phyloP scores from a whole-genome alignment of 2,113 vertebrate species.

The Bothrops jararaca region DNA sequence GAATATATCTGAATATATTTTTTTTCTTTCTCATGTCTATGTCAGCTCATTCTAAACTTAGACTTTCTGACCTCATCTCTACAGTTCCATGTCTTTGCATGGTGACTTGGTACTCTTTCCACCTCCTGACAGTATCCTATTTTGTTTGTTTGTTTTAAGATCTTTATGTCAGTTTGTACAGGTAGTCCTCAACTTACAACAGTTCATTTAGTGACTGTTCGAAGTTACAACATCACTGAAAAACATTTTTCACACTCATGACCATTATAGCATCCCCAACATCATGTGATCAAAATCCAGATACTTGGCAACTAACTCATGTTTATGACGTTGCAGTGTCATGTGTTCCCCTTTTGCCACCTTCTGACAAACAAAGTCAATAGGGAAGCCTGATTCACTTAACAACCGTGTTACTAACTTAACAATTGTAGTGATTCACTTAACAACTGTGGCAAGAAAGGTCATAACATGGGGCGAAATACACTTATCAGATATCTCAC shows the following conservation, averaged over 20 bases:
- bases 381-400: too few relatives aligned
- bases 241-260: too few relatives aligned
- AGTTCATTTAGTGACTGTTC: background rate
- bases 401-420: too few relatives aligned
- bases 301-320: too few relatives aligned
- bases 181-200: background rate
- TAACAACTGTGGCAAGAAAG: background rate
- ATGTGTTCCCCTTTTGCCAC: background rate
- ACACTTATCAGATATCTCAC: too few relatives aligned
- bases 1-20: background rate
- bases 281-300: too few relatives aligned
- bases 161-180: background rate
- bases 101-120: background rate
- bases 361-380: too few relatives aligned
- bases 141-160: background rate
- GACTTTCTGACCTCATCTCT: background rate
- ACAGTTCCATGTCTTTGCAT: background rate
- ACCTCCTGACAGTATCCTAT: background rate
- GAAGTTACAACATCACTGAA: background rate
- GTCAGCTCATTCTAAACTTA: background rate
- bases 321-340: too few relatives aligned
- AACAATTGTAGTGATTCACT: background rate
- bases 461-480: background rate
- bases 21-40: background rate
- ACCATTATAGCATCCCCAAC: too few relatives aligned